Percentiles rank a stretch among this genome's conserved stretches.
These are phyloP conservation scores for Micromys minutus DNA, from an alignment of 2,113 vertebrate species.

Conservation along the genomic window DNA sequence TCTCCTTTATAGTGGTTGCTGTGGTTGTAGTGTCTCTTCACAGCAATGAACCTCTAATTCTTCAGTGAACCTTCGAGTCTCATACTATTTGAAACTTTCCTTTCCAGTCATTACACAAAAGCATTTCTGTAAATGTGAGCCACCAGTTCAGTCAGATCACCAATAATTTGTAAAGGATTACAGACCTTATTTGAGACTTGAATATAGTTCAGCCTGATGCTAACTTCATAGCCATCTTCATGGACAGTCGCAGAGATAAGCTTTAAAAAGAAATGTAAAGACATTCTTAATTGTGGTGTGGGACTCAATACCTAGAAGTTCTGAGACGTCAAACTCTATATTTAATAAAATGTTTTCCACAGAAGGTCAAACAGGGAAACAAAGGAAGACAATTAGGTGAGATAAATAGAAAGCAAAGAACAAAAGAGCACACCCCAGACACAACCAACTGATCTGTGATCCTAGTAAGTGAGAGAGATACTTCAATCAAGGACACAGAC, in stretches of 20 bases:
- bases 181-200: slow-evolving; percentile 86
- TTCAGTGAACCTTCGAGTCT: background rate
- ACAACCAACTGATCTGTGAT: background rate
- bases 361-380: slow-evolving; percentile 39
- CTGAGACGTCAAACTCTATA: slow-evolving; percentile 3
- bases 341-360: slow-evolving; percentile 46
- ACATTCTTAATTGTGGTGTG: slow-evolving; percentile 18
- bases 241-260: slow-evolving; percentile 90
- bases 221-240: slow-evolving; percentile 90
- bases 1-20: background rate
- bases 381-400: background rate
- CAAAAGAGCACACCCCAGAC: background rate
- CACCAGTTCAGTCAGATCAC: background rate
- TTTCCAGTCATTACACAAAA: slow-evolving; percentile 23
- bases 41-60: background rate
- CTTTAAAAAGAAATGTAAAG: slow-evolving; percentile 82
- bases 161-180: slow-evolving; percentile 34
- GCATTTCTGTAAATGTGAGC: background rate
- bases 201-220: slow-evolving; percentile 90
- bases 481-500: background rate
- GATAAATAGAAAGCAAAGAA: background rate
- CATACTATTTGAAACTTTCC: background rate
- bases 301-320: slow-evolving; percentile 46
- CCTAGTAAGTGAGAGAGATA: slow-evolving; percentile 18
- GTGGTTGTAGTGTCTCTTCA: background rate